These are phyloP conservation scores for Labeo calbasu DNA, from an alignment of 2,797 vertebrate species.

Conservation along the genomic window DNA sequence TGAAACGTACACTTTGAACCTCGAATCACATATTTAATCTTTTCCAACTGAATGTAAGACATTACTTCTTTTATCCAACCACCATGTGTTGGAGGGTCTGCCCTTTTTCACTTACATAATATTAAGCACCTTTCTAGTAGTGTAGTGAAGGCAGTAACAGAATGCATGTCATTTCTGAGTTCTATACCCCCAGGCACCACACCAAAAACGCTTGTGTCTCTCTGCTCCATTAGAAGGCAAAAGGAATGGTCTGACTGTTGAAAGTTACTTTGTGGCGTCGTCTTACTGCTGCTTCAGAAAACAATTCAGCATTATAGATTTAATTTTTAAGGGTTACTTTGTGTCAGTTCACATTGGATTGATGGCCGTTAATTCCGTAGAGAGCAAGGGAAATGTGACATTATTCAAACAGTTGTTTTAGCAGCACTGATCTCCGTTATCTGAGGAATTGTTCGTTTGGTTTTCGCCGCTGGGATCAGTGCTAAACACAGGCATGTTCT, in stretches of 20 bases:
- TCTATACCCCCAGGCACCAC: neutral
- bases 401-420: neutral
- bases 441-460: constrained; percentile 42
- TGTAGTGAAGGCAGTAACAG: neutral
- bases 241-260: neutral
- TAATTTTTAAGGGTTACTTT: neutral
- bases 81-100: too few relatives aligned
- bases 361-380: neutral
- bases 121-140: neutral
- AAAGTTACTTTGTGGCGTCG: neutral
- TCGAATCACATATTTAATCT: neutral
- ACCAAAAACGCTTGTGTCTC: neutral
- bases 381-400: neutral
- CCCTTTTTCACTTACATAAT: too few relatives aligned
- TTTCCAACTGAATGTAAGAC: neutral
- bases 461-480: constrained; percentile 62
- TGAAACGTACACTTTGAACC: neutral
- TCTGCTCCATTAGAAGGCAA: neutral
- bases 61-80: too few relatives aligned
- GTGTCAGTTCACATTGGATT: neutral
- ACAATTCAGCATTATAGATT: neutral
- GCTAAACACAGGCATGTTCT: constrained; percentile 70
- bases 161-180: neutral
- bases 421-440: constrained; percentile 48
- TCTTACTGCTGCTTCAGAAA: neutral